A percentile compares a stretch with the other conserved stretches of the same genome.
These are phyloP conservation scores for Polymixis lichenea DNA, from an alignment of 2,888 invertebrate species.

Conservation along the genomic window DNA sequence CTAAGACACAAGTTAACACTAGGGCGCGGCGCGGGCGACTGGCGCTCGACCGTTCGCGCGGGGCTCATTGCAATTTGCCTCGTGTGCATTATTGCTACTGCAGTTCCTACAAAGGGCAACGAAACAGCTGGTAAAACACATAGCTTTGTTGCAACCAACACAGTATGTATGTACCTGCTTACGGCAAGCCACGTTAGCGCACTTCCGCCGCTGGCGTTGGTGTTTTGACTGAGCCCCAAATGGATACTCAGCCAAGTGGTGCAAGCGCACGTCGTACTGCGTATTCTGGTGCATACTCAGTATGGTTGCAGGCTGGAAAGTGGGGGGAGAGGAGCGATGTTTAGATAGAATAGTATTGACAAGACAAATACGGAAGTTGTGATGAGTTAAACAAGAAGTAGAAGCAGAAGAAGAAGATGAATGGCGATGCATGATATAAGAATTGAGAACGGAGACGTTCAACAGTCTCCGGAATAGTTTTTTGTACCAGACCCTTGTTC, in stretches of 20 bases:
- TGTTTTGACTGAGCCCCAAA: not conserved
- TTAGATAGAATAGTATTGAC: not conserved
- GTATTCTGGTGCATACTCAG: not conserved
- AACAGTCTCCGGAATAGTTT: not conserved
- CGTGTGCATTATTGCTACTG: too few relatives aligned
- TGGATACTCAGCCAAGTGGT: not conserved
- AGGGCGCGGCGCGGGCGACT: too few relatives aligned
- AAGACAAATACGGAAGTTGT: not conserved
- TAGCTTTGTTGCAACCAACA: not conserved
- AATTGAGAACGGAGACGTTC: not conserved
- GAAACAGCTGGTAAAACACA: too few relatives aligned
- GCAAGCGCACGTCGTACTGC: not conserved
- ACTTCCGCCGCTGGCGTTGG: conserved; percentile 3
- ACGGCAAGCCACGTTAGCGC: not conserved
- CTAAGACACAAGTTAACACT: too few relatives aligned
- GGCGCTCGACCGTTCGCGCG: too few relatives aligned
- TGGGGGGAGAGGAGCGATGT: not conserved
- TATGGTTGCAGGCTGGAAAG: not conserved
- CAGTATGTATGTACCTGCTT: too few relatives aligned
- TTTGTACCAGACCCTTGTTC: not conserved
- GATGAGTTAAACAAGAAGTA: not conserved
- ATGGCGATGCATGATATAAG: not conserved
- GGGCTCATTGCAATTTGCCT: too few relatives aligned
- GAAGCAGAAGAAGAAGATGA: too few relatives aligned
- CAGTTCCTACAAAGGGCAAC: too few relatives aligned